Base-by-base conservation (phyloP, 2,113 vertebrate species). In the Rhabdornis inornatus region DNA sequence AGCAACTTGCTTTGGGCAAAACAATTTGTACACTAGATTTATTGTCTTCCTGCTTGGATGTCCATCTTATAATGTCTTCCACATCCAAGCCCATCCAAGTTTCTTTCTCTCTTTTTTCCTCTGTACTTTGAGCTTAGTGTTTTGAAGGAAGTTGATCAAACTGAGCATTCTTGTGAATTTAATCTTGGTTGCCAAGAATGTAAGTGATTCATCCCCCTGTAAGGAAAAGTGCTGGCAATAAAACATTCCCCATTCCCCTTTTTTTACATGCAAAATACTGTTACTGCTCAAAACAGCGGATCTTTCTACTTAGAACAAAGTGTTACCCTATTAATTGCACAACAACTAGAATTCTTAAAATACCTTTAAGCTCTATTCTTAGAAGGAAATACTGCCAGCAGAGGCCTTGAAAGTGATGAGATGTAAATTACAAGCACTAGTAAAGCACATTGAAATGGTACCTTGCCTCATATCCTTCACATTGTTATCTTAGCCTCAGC, bases 131-230 rank as follows among this genome's bases (percentile, higher is more conserved):
- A 89, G 94, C n/a, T 90, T 79, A 89, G 76, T 94, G 77, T 96
- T 96, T 94, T 95, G 93, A 91, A 95, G 93, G 95, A 97, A 96
- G 92, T 84, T 96, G 90, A 94, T 97, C 87, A 97, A 97, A 96
- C 89, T 93, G 92, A 95, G 90, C 96, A 97, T 94, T 97, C 94
- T 96, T 96, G 93, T 87, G 95, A 96, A 95, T 89, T 84, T 94
- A 88, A 85, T 82, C 42, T 80, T 52, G 35, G 42, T 80, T 97
- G 95, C 96, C 97, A 97, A 97, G 95, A 97, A 97, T 96, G 84
- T 82, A 90, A 97, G 66, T 96, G 95, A 97, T 97, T 97, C 97
- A 97, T 95, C 40, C 45, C 50, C 47, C 81, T 83, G 89, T 56
- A 95, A 97, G 83, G 71, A 97, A 90, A 93, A 94, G 82, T 44